A percentile compares a stretch with the other conserved stretches of the same genome.
phyloP scores from a whole-genome alignment of 1,140 invertebrate species.

The Drosophila sp. region DNA sequence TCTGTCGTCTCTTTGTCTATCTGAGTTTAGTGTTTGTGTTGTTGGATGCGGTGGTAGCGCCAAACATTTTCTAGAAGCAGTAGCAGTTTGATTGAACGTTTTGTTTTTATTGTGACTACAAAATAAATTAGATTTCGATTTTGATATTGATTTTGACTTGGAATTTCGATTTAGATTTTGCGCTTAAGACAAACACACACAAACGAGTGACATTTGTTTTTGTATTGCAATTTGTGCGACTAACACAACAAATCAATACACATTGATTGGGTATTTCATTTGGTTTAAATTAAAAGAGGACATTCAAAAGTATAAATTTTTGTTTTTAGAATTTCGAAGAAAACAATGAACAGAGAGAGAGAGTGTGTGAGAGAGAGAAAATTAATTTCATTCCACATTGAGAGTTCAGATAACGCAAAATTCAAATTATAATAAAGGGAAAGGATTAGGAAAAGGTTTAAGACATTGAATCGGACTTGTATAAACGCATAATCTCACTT shows the following conservation, averaged over 20 bases:
- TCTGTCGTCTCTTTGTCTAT: slow-evolving; percentile 18
- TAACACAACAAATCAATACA: slow-evolving; percentile 65
- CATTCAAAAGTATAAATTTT: background rate
- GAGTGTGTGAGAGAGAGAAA: background rate
- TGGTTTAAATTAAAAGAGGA: background rate
- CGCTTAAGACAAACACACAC: slow-evolving; percentile 39
- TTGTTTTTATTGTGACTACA: slow-evolving; percentile 20
- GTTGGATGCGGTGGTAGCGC: slow-evolving; percentile 47
- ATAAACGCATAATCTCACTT: slow-evolving; percentile 29
- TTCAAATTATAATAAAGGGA: slow-evolving; percentile 31
- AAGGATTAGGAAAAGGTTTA: slow-evolving; percentile 2
- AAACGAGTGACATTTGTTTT: slow-evolving; percentile 40
- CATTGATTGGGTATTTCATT: slow-evolving; percentile 37
- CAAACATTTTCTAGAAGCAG: slow-evolving; percentile 48
- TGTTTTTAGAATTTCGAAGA: slow-evolving; percentile 36
- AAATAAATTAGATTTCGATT: slow-evolving; percentile 20
- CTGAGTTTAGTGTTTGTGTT: slow-evolving; percentile 24
- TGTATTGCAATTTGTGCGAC: slow-evolving; percentile 56
- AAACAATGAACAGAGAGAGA: slow-evolving; percentile 20
- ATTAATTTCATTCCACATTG: slow-evolving; percentile 70
- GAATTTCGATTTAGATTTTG: slow-evolving; percentile 15
- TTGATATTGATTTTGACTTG: slow-evolving; percentile 18
- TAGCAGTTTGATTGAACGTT: slow-evolving; percentile 23
- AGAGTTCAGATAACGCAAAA: slow-evolving; percentile 49
- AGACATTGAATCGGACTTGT: slow-evolving; percentile 10